Base-by-base conservation (phyloP, 2,113 vertebrate species). In the Acanthochromis polyacanthus region DNA sequence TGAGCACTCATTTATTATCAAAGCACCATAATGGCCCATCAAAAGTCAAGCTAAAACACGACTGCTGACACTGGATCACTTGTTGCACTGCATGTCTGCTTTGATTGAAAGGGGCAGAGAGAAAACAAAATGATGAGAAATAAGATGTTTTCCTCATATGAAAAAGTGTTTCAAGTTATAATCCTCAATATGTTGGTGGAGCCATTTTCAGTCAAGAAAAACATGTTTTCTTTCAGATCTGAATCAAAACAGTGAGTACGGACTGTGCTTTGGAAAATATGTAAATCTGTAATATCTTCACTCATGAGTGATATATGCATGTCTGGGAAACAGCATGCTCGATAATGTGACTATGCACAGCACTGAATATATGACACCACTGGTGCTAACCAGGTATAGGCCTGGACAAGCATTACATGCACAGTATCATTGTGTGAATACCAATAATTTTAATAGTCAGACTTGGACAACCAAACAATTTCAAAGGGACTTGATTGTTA, bases 221-320 rank as follows among this genome's bases (percentile, higher is more conserved):
- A 70, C 38, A 22, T 16, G 7, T 36, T 60, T 62, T 4, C 22
- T 61, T 75, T 61, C 9, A 46, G 65, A 22, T 40, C 4, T 16
- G 25, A 40, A 55, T 69, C 10, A 67, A 55, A 48, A 40, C 48
- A 23, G 4, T 10, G 14, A 7, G 5, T 7, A 48, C 48, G 10
- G 9, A 9, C 17, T 51, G 48, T n/a, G 19, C 19, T 14, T 46
- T 16, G 4, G 3, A 14, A 4, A 46, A 46, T 30, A 30, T 6
- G 4, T 19, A 17, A 48, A 15, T 17, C 17, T 48, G 3, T 7
- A 55, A 65, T 64, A 73, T 72, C 64, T 58, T 38, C 23, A 81
- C 74, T 28, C 32, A 60, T 15, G 8, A 40, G 9, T 55, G 15
- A 48, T 69, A 43, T 43, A 15, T 0, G 11, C 14, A 43, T 59